A percentile compares a stretch with the other conserved stretches of the same genome.
phyloP scores from a whole-genome alignment of 2,113 vertebrate species.

The Bambusicola thoracicus region DNA sequence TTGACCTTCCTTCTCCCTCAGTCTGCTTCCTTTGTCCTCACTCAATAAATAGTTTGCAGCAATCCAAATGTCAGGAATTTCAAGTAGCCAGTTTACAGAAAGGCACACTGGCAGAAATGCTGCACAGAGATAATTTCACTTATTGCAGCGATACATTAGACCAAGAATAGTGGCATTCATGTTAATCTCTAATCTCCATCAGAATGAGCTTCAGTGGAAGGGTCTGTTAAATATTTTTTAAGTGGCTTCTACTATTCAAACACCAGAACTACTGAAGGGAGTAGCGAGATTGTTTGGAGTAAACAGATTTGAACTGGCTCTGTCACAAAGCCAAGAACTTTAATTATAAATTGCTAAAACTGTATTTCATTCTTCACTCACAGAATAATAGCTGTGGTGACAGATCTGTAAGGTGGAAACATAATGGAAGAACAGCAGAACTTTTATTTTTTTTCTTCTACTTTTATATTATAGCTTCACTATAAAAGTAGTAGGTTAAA shows the following conservation, averaged over 20 bases:
- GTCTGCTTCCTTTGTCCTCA: background rate
- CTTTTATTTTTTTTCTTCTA: background rate
- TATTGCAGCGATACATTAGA: background rate
- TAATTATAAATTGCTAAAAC: background rate
- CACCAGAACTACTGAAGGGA: background rate
- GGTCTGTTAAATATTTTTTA: background rate
- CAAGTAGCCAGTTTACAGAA: background rate
- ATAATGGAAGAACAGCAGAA: background rate
- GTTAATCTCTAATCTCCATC: background rate
- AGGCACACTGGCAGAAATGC: background rate
- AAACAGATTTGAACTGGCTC: background rate
- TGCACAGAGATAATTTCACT: background rate
- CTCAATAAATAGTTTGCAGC: background rate
- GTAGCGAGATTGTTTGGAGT: background rate
- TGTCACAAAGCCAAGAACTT: background rate
- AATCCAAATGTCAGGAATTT: background rate
- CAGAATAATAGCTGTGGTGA: background rate
- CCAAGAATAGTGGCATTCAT: background rate
- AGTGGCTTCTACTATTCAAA: background rate
- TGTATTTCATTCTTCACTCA: background rate
- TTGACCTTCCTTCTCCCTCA: background rate
- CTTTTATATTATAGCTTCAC: background rate
- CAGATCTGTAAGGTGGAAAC: background rate
- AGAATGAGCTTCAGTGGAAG: background rate
- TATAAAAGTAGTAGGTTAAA: background rate